phyloP scores from a whole-genome alignment of 1,140 invertebrate species.

The Aphelinus certus region DNA sequence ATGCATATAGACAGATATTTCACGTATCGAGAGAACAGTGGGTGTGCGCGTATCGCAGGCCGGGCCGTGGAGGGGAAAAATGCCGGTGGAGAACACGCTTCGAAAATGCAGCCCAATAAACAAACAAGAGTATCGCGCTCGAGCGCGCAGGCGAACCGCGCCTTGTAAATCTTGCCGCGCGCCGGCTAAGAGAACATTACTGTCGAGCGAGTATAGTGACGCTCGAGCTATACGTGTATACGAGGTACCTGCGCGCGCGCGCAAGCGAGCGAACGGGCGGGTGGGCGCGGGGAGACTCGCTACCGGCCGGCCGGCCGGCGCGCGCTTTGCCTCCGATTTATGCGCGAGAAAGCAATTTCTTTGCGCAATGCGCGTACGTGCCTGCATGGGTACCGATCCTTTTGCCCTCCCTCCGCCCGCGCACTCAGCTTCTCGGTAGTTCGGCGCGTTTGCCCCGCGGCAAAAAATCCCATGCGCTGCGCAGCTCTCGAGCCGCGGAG shows the following conservation, averaged over 20 bases:
- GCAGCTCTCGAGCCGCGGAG: too few species aligned
- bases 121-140: background rate
- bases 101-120: background rate
- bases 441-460: too few species aligned
- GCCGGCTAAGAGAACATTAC: background rate
- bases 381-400: background rate
- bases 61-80: too few species aligned
- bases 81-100: too few species aligned
- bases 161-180: slow-evolving; percentile 6
- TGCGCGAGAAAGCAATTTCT: slow-evolving; percentile 15
- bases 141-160: background rate
- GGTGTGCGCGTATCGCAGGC: background rate
- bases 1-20: too few species aligned
- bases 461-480: too few species aligned
- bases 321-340: slow-evolving; percentile 5
- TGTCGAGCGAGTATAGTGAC: background rate
- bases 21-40: background rate
- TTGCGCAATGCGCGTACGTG: background rate
- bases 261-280: background rate
- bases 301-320: slow-evolving; percentile 5
- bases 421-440: background rate
- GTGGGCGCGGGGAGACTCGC: background rate
- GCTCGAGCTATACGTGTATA: too few species aligned
- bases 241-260: background rate
- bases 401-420: background rate